phyloP scores from a whole-genome alignment of 2,797 vertebrate species.

The Stomatorhinus walkeri region DNA sequence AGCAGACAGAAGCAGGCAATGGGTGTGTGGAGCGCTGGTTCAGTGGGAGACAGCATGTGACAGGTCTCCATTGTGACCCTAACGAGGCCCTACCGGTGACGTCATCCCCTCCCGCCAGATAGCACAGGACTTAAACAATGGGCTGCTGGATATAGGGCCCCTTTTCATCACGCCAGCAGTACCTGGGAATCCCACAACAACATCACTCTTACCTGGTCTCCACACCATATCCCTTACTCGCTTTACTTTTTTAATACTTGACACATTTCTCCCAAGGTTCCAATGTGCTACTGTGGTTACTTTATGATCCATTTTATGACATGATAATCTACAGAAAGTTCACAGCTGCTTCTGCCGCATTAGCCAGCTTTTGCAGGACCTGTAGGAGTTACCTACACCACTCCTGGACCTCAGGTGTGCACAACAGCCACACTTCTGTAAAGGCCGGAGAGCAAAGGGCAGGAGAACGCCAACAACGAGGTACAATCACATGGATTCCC shows the following conservation, averaged over 20 bases:
- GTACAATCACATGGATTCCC: neutral
- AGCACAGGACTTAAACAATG: neutral
- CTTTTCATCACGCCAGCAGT: neutral
- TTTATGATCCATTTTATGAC: neutral
- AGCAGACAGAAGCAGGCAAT: neutral
- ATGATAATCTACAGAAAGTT: neutral
- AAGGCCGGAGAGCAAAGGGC: neutral
- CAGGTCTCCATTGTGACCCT: constrained; percentile 21
- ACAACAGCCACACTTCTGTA: neutral
- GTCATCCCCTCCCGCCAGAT: constrained; percentile 5
- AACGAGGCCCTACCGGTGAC: constrained; percentile 9
- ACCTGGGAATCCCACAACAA: neutral
- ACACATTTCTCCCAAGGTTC: neutral
- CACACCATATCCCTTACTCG: neutral
- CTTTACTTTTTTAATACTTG: neutral
- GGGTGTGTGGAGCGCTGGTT: neutral
- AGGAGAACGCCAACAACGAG: neutral
- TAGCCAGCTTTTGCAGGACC: neutral
- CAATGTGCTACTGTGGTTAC: neutral
- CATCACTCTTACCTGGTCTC: neutral
- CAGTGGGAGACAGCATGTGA: constrained; percentile 18
- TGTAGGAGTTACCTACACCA: neutral
- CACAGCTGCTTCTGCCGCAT: neutral
- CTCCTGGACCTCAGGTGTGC: neutral
- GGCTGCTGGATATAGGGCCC: neutral